Evolutionary conservation across 2,888 invertebrate species (phyloP), one percentile per base, ranked within the genome.

Genomic region (Colostygia pectinataria): DNA sequence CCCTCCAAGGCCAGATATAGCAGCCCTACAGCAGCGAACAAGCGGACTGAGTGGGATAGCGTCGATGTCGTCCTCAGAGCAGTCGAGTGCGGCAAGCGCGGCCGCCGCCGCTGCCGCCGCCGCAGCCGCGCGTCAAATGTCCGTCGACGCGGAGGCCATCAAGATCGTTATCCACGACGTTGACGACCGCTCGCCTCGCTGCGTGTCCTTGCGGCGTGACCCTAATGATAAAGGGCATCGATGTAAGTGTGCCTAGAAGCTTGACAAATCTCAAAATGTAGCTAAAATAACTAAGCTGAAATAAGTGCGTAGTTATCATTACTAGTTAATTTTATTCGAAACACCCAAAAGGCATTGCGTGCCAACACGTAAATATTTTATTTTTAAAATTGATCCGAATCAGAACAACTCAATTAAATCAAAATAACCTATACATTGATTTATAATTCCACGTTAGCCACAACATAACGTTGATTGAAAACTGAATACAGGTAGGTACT

Each of bases 81-180:
- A 90, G 6, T 67, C 88, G 2, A 32, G 83, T 8, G 72, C 87
- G 1, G 71, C 90, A 1, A 74, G 91, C 4, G 74, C 91, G 4
- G 84, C 86, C 6, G 78, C 91, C 5, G 78, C 91, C 0, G 91
- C 91, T 2, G 86, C 92, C 32, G 92, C 92, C 24, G 91, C 92
- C 10, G 93, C 94, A 0, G 92, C 93, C 6, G 91, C 95, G 31
- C 91, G 97, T 3, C 97, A 97, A 72, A 95, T 96, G 71, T 96
- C 97, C 12, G 95, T 95, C 52, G 97, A 97, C 71, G 97, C 97
- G 1, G 97, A 97, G 77, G 96, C 96, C 57, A 97, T 97, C 68
- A 95, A 97, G 77, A 97, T 97, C 63, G 97, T 97, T 60, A 97
- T 97, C 68, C 97, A 97, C 73, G 97, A 97, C 77, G 97, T 97